Percentiles rank a stretch among this genome's conserved stretches.
Conservation (phyloP, 2,888 invertebrate genomes). For the Hirtodrosophila confusa region DNA sequence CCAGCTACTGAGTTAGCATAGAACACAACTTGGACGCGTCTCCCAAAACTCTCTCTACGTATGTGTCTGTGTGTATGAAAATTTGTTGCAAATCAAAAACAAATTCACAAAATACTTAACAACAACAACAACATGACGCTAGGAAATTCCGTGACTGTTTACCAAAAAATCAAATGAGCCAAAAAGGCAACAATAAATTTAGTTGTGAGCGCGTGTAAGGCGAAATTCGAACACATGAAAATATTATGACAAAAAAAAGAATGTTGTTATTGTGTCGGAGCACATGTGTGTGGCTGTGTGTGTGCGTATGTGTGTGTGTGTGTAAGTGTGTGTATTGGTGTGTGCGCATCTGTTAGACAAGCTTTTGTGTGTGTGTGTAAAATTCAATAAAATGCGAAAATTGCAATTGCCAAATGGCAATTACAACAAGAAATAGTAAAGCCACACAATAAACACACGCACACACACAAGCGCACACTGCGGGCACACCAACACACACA, state of each 20-base stretch:
- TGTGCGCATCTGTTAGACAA: constrained; percentile 61
- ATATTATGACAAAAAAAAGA: constrained; percentile 64
- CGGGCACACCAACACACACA: constrained; percentile 8
- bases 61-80: constrained; percentile 45
- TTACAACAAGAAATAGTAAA: constrained; percentile 55
- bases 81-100: constrained; percentile 55
- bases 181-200: constrained; percentile 45
- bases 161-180: constrained; percentile 36
- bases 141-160: constrained; percentile 35
- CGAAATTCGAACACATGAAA: constrained; percentile 60
- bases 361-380: constrained; percentile 61
- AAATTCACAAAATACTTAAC: constrained; percentile 53
- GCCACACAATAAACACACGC: constrained; percentile 40
- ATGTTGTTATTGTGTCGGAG: constrained; percentile 72
- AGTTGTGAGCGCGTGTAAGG: constrained; percentile 43
- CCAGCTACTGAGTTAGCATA: constrained; percentile 53
- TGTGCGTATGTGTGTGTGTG: constrained; percentile 22
- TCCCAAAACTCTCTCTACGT: constrained; percentile 37
- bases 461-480: constrained; percentile 8
- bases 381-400: constrained; percentile 78
- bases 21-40: constrained; percentile 52
- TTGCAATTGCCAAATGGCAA: constrained; percentile 75
- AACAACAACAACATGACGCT: constrained; percentile 24
- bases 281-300: constrained; percentile 35
- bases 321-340: constrained; percentile 42